Evolutionary conservation across 1,140 invertebrate species (phyloP), one percentile per base, ranked within the genome.

Genomic region (Drosophila sulfurigaster): DNA sequence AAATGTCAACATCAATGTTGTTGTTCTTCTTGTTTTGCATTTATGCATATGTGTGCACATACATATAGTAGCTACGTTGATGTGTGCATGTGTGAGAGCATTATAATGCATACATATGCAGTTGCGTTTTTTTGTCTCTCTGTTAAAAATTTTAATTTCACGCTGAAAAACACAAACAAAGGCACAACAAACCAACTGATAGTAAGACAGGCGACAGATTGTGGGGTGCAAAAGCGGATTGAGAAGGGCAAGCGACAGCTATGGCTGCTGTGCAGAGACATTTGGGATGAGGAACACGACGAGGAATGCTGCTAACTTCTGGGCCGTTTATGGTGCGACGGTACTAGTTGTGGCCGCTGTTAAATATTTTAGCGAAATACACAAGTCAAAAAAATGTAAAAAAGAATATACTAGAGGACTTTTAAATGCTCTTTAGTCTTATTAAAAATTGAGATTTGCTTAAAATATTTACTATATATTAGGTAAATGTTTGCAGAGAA

Each of bases 111-210:
- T 70, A 20, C 67, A 83, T 46, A 60, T 75, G 46, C 49, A 78
- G 43, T 56, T 48, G 54, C 56, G 56, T 63, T 83, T 88, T 88
- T 83, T 81, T 80, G 67, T 78, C 56, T 71, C 65, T 65, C 48
- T 73, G 66, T 87, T 79, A 82, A 87, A 79, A 87, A 82, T 87
- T 87, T 87, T 87, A 87, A 87, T 87, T 87, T 87, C 83, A 87
- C 82, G 76, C 72, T 87, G 72, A 78, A 87, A 86, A 79, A 83
- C 77, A 79, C 63, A 79, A 65, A 75, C 69, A 76, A 66, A 72
- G 20, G n/a, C 41, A 54, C 15, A 63, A 43, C 43, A 52, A 59
- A 64, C 58, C 43, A 13, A 46, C 35, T 41, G 51, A 48, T 59
- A 56, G 56, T 7, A 51, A 52, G 57, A 67, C 20, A 57, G 13